Evolutionary conservation across 2,888 invertebrate species (phyloP).

Genomic region (Trissoscelio sp.): DNA sequence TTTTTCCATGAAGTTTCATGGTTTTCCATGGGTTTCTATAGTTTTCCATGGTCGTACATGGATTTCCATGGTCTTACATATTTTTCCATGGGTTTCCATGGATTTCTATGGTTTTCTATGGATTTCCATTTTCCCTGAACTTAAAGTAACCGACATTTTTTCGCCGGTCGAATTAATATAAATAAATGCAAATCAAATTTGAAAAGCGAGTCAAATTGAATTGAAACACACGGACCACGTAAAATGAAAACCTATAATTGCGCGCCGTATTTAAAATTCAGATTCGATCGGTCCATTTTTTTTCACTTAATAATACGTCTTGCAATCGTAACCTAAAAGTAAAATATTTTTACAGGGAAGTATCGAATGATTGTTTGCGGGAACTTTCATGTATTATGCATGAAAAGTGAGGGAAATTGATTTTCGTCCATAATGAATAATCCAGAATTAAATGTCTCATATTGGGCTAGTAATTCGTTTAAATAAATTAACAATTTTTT

Average conservation of each 20-base stretch:
- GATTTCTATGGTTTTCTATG: too few relatives aligned
- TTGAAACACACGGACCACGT: background rate
- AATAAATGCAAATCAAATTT: slow-evolving; percentile 19
- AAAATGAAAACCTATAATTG: background rate
- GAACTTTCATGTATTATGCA: slow-evolving; percentile 16
- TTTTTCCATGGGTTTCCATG: too few relatives aligned
- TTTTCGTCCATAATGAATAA: slow-evolving; percentile 2
- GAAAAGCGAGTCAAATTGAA: slow-evolving; percentile 1
- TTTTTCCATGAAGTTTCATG: too few relatives aligned
- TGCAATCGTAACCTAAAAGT: slow-evolving; percentile 7
- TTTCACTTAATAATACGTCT: slow-evolving; percentile 9
- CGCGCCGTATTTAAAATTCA: slow-evolving; percentile 17
- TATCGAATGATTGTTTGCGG: slow-evolving; percentile 19
- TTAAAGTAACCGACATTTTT: too few relatives aligned
- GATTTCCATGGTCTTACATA: too few relatives aligned
- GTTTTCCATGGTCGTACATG: too few relatives aligned
- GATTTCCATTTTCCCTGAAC: too few relatives aligned
- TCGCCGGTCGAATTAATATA: background rate
- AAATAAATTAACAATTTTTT: too few relatives aligned
- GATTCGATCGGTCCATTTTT: slow-evolving; percentile 1
- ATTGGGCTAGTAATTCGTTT: too few relatives aligned
- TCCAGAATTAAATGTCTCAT: slow-evolving; percentile 3
- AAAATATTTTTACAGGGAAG: slow-evolving; percentile 10
- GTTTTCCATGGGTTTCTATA: too few relatives aligned
- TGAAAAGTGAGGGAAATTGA: background rate